Conservation (phyloP, 2,113 vertebrate genomes). For the Neofelis nebulosa region DNA sequence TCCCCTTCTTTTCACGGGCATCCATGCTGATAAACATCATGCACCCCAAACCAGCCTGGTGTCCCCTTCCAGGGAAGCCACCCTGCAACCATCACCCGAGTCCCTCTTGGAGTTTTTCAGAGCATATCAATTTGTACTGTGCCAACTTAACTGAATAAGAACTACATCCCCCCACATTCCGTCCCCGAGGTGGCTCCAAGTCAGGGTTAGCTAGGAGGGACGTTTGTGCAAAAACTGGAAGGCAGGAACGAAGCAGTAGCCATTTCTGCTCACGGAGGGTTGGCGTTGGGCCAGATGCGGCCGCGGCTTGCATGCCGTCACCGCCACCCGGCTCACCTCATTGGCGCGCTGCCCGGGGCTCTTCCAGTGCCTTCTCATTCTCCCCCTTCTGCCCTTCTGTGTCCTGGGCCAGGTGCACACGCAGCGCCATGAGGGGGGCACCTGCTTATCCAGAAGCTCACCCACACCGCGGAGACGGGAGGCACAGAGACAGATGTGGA, state of each 20-base stretch:
- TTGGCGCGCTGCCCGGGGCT: rapidly evolving
- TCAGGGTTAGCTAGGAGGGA: not conserved
- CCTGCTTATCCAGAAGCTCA: not conserved
- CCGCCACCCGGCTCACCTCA: not conserved
- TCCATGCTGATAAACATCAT: not conserved
- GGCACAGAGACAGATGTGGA: not conserved
- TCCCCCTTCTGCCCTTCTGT: not conserved
- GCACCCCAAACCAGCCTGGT: not conserved
- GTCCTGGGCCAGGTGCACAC: not conserved
- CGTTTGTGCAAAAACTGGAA: not conserved
- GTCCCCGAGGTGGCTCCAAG: not conserved
- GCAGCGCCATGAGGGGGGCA: not conserved
- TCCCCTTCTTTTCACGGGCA: not conserved
- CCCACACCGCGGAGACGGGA: too few relatives aligned
- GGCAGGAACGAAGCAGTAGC: not conserved
- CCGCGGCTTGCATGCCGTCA: not conserved
- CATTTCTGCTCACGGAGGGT: not conserved
- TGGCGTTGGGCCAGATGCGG: rapidly evolving
- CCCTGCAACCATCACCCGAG: not conserved
- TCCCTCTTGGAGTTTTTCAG: not conserved
- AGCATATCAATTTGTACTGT: not conserved
- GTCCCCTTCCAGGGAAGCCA: not conserved
- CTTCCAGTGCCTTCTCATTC: not conserved
- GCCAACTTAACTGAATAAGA: not conserved
- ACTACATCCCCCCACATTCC: not conserved